These are phyloP conservation scores for Balaenoptera acutorostrata DNA, from an alignment of 2,113 vertebrate species.

Conservation along the genomic window DNA sequence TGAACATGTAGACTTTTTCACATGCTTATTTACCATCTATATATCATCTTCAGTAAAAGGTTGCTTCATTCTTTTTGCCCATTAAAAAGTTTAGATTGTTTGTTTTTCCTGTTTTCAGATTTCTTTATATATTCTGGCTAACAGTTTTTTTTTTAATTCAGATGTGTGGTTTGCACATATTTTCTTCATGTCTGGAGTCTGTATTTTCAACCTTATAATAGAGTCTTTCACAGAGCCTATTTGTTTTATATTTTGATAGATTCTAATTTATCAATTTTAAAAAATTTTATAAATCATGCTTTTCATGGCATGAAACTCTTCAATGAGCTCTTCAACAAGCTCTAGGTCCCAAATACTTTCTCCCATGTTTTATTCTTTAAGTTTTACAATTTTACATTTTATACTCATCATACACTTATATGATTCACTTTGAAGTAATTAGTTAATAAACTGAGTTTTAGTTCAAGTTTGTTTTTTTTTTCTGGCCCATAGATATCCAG, in stretches of 20 bases:
- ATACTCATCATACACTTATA: background rate
- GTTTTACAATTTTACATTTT: background rate
- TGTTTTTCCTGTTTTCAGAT: background rate
- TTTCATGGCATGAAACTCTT: background rate
- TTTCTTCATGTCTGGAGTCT: background rate
- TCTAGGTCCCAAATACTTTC: background rate
- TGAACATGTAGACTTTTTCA: background rate
- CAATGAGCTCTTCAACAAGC: background rate
- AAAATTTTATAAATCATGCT: background rate
- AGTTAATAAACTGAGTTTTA: background rate
- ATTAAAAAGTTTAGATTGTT: background rate
- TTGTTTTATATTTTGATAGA: background rate
- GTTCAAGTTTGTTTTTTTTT: background rate
- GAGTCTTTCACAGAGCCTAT: background rate
- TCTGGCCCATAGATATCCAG: background rate
- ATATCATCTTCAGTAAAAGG: background rate
- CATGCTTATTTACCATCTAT: background rate
- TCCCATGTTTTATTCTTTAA: background rate
- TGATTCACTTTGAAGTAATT: background rate
- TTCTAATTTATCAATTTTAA: background rate
- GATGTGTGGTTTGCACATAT: background rate
- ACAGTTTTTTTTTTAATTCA: background rate
- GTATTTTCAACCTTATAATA: background rate
- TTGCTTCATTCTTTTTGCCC: background rate
- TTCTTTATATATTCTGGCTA: background rate